These are phyloP conservation scores for Megamerina dolium DNA, from an alignment of 2,888 invertebrate genomes.

Conservation along the genomic window DNA sequence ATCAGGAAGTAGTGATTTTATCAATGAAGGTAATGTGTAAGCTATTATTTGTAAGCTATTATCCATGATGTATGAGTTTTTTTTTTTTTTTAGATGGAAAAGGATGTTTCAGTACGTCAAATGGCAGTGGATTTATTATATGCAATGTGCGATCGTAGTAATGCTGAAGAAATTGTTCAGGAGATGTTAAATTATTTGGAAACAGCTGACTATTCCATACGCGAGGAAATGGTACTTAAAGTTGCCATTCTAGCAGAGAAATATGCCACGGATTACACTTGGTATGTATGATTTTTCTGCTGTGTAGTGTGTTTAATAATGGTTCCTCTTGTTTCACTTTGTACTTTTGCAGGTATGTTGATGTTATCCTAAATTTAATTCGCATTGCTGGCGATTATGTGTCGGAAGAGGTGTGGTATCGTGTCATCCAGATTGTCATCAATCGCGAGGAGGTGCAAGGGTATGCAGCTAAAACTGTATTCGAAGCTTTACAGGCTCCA, in stretches of 20 bases:
- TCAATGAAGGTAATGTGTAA: slow-evolving; percentile 75
- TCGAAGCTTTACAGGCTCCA: slow-evolving; percentile 97
- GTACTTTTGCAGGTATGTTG: slow-evolving; percentile 68
- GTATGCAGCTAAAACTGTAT: slow-evolving; percentile 99
- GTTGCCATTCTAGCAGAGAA: slow-evolving; percentile 99
- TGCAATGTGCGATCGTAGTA: slow-evolving; percentile 99
- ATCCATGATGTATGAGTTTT: too few relatives aligned
- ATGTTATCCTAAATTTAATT: slow-evolving; percentile 97
- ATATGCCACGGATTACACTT: slow-evolving; percentile 98
- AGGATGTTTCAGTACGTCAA: slow-evolving; percentile 96
- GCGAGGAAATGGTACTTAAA: slow-evolving; percentile 99
- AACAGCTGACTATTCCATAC: slow-evolving; percentile 98
- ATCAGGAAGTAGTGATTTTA: slow-evolving; percentile 97
- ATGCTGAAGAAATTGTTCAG: slow-evolving; percentile 98
- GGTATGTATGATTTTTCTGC: slow-evolving; percentile 56
- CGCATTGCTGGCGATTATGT: slow-evolving; percentile 99
- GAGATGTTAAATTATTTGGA: slow-evolving; percentile 99
- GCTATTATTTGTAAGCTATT: not conserved
- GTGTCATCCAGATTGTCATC: slow-evolving; percentile 99
- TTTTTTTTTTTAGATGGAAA: slow-evolving; percentile 69
- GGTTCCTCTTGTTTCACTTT: not conserved
- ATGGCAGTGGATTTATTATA: slow-evolving; percentile 97
- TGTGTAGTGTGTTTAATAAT: not conserved
- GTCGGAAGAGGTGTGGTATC: slow-evolving; percentile 99
- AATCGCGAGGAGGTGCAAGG: slow-evolving; percentile 99